These are phyloP conservation scores for Limanda limanda DNA, from an alignment of 2,113 vertebrate genomes.

Conservation along the genomic window DNA sequence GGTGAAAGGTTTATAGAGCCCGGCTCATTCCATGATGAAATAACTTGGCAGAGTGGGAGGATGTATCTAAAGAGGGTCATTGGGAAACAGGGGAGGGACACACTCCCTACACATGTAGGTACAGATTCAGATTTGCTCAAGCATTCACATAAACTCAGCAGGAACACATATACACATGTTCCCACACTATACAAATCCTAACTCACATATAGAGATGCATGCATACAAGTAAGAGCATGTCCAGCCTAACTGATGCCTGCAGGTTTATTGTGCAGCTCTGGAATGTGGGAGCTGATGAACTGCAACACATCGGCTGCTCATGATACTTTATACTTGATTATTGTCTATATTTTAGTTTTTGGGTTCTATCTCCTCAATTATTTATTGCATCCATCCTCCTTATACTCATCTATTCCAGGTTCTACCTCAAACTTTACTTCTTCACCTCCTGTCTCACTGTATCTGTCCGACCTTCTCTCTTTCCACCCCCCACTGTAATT, in stretches of 20 bases:
- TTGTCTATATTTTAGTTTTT: neutral
- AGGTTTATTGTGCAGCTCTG: constrained; percentile 5
- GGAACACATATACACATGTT: neutral
- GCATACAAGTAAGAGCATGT: neutral
- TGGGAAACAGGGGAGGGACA: neutral
- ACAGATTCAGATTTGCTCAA: constrained; percentile 9
- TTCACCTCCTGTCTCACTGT: neutral
- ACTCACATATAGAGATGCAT: neutral
- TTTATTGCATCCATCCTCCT: neutral
- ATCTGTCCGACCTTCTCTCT: neutral
- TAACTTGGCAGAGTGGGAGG: constrained; percentile 31
- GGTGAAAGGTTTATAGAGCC: constrained; percentile 46
- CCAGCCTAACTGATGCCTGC: constrained; percentile 5
- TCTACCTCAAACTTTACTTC: neutral
- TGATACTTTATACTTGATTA: neutral
- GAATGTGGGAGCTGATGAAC: constrained; percentile 1
- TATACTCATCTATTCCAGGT: neutral
- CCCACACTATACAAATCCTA: neutral
- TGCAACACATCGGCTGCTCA: neutral
- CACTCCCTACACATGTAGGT: constrained; percentile 1
- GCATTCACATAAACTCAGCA: constrained; percentile 23
- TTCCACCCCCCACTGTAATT: neutral
- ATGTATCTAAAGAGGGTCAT: constrained; percentile 10
- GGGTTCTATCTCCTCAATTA: neutral
- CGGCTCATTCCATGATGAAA: constrained; percentile 29